These are phyloP conservation scores for Saguinus imperator DNA, from an alignment of 2,113 vertebrate species.

Conservation along the genomic window DNA sequence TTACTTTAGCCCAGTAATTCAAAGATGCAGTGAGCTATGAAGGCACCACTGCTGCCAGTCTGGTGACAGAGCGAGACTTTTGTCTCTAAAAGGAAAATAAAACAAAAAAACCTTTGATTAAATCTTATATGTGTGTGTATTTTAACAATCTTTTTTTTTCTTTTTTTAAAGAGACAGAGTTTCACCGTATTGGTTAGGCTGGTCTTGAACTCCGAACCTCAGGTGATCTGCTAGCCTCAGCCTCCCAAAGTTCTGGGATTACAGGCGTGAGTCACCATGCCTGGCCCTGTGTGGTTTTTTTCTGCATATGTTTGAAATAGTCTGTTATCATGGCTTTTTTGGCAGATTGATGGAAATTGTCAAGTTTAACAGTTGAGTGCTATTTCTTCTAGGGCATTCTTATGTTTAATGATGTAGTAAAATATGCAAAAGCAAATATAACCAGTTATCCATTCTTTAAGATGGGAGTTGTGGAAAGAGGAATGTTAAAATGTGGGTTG, in stretches of 20 bases:
- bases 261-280: too few relatives aligned
- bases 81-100: too few relatives aligned
- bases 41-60: too few relatives aligned
- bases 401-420: constrained; percentile 34
- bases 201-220: too few relatives aligned
- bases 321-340: constrained; percentile 36
- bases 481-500: neutral
- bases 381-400: constrained; percentile 20
- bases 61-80: too few relatives aligned
- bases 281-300: neutral
- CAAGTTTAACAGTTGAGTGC: constrained; percentile 2
- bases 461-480: neutral
- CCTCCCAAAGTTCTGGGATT: too few relatives aligned
- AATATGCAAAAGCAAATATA: constrained; percentile 13
- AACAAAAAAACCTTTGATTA: neutral
- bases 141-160: too few relatives aligned
- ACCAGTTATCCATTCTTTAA: neutral
- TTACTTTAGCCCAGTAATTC: too few relatives aligned
- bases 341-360: constrained; percentile 28
- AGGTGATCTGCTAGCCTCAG: too few relatives aligned
- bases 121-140: neutral
- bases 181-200: too few relatives aligned
- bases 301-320: neutral
- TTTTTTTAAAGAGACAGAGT: too few relatives aligned
- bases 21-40: too few relatives aligned